Percentiles rank a stretch among this genome's conserved stretches.
Conservation (phyloP, 2,113 vertebrate genomes). For the Taxidea taxus region DNA sequence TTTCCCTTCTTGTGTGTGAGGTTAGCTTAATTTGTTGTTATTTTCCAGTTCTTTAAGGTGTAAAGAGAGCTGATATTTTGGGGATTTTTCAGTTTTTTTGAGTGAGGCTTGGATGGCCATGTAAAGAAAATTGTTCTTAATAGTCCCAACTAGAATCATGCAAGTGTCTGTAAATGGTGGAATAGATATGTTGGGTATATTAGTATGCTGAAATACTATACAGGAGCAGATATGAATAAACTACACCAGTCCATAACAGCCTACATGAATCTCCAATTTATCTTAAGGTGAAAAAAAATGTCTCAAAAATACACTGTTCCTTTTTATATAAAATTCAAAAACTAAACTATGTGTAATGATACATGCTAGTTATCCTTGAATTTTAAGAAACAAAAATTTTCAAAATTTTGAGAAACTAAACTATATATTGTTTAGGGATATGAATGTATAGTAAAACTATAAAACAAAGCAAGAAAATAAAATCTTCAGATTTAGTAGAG, state of each 20-base stretch:
- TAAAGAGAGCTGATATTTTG: no score
- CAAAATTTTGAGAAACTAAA: background rate
- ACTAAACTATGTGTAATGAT: background rate
- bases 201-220: background rate
- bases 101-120: no score
- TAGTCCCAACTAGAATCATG: background rate
- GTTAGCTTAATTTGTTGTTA: no score
- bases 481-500: background rate
- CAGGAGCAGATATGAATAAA: background rate
- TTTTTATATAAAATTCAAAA: background rate
- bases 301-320: background rate
- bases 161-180: background rate
- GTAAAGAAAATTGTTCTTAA: background rate
- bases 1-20: no score
- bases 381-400: background rate
- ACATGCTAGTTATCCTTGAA: background rate
- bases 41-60: no score
- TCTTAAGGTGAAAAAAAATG: background rate
- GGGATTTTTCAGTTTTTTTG: no score
- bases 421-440: background rate
- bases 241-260: background rate
- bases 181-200: background rate
- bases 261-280: background rate
- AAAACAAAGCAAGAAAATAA: background rate
- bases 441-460: background rate